These are phyloP conservation scores for Thamnophis sirtalis DNA, from an alignment of 2,113 vertebrate species.

Conservation along the genomic window DNA sequence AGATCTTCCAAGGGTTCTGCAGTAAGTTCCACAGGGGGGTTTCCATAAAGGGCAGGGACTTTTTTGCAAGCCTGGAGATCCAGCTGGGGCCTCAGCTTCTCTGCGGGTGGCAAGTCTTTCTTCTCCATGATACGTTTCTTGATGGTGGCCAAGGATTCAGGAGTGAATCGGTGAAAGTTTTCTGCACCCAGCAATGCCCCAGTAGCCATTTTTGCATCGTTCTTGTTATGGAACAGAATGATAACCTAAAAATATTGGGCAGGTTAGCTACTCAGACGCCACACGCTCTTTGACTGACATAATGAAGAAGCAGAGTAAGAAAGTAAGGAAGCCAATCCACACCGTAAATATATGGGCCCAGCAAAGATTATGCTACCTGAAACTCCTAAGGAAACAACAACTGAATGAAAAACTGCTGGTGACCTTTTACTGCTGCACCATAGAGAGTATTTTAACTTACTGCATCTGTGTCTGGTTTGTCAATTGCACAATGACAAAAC, in stretches of 20 bases:
- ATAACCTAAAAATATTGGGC: neutral
- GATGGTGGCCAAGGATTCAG: constrained; percentile 85
- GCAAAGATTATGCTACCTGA: no score
- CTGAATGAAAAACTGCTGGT: no score
- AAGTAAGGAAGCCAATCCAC: neutral
- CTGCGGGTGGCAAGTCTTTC: constrained; percentile 56
- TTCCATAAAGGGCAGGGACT: constrained; percentile 88
- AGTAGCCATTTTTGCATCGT: constrained; percentile 94
- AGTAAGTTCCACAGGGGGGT: constrained; percentile 82
- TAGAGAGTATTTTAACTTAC: no score
- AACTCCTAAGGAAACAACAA: no score
- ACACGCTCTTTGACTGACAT: neutral
- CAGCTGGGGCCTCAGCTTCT: constrained; percentile 72
- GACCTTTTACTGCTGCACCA: no score
- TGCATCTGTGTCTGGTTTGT: no score
- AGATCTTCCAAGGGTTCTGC: constrained; percentile 91
- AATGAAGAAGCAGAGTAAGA: neutral
- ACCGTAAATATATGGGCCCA: neutral
- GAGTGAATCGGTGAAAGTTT: constrained; percentile 87
- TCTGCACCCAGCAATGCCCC: constrained; percentile 80
- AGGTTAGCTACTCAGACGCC: neutral
- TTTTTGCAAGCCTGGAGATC: constrained; percentile 89
- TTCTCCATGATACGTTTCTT: constrained; percentile 80
- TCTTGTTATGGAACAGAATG: constrained; percentile 16
- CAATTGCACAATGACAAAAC: no score